phyloP scores from a whole-genome alignment of 2,797 vertebrate genomes.

The Petrocephalus sullivani region DNA sequence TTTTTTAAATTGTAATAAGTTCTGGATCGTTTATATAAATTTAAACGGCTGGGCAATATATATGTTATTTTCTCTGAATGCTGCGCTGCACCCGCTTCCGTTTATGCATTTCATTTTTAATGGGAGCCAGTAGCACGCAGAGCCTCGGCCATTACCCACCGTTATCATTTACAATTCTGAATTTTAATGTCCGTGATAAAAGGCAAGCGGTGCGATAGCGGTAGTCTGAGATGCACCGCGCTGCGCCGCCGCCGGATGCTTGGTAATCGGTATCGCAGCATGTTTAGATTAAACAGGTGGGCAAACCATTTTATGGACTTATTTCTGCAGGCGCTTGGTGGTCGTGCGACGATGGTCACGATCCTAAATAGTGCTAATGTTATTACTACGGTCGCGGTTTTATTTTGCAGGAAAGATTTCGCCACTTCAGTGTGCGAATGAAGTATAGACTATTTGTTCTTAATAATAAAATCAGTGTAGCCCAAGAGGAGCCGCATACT shows the following conservation, averaged over 20 bases:
- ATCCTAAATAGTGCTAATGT: not conserved
- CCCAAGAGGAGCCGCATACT: not conserved
- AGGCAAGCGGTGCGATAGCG: not conserved
- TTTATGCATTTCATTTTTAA: not conserved
- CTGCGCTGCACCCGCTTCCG: not conserved
- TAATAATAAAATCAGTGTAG: not conserved
- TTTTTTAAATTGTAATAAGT: not conserved
- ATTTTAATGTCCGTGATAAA: not conserved
- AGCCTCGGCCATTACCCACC: not conserved
- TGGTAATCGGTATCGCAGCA: not conserved
- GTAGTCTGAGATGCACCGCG: not conserved
- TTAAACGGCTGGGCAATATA: not conserved
- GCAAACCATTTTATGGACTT: not conserved
- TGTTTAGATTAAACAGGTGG: slow-evolving; percentile 21
- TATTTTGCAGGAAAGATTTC: not conserved
- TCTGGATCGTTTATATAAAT: not conserved
- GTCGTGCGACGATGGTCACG: not conserved
- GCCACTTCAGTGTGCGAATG: not conserved
- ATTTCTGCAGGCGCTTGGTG: not conserved
- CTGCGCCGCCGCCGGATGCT: not conserved
- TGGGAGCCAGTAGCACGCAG: not conserved
- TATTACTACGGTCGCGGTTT: not conserved
- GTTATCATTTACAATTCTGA: not conserved
- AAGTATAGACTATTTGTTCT: not conserved
- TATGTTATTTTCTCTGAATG: not conserved